Base-by-base conservation (phyloP, 2,797 vertebrate genomes). In the Garrulus glandarius region DNA sequence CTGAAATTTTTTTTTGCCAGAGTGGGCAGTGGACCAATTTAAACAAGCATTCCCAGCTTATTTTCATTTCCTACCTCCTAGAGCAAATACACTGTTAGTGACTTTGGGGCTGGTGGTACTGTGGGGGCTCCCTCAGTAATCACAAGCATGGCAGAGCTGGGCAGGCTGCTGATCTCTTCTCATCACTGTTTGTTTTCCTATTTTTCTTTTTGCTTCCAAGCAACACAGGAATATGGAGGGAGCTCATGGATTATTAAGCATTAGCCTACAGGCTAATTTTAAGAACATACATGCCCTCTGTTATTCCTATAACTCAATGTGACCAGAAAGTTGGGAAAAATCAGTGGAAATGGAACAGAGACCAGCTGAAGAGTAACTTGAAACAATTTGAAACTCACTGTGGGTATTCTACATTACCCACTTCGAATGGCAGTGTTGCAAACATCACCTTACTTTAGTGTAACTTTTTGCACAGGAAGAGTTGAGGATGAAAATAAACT, bases 131-230 rank as follows among this genome's bases (percentile, higher is more conserved):
- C 26, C 13, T 13, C 22, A 30, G 16, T 26, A 63, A 75, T 24
- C 67, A 30, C 0, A 0, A 44, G 47, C 36, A 78, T 0, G 0
- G 44, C 23, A 24, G 47, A 56, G 64, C 41, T 30, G 46, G 46
- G 39, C 55, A 46, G 46, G 55, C 24, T 77, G 47, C 47, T 26
- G 34, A 37, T 47, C 60, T 56, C 43, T 57, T 36, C 69, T 47
- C 34, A 53, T 41, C 55, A 44, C 20, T 0, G 0, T 29, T 77
- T 75, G 1, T 46, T 70, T 87, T 57, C 69, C 56, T 43, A 3
- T 23, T 82, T 47, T 50, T 64, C 43, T 65, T 68, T 69, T 79
- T 83, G 64, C 43, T 92, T 85, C 81, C 50, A 78, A 78, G 69
- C 32, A 55, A 67, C 23, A 11, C 6, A 56, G 11, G 2, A 80